Base-by-base conservation (phyloP, 2,888 invertebrate species). In the Fragum sueziense region DNA sequence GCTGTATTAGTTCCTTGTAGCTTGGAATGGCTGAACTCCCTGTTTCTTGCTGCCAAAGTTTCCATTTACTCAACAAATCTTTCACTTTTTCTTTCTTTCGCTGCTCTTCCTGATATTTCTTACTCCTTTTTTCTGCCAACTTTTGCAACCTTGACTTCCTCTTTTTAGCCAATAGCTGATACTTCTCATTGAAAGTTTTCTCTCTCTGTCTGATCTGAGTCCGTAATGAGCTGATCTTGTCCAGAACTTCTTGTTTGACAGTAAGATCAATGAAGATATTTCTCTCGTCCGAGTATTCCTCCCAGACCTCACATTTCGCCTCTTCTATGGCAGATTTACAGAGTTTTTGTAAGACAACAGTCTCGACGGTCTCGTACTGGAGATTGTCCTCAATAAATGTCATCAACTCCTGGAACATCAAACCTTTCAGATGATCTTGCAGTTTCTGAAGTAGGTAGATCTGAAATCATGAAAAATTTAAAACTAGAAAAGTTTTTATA, bases 121-220 rank as follows among this genome's bases (percentile, higher is more conserved):
- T 59, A 33, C 54, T 61, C 34, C 79, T 71, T 41, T 59, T 79
- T 51, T 81, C 81, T 29, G 72, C 72, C 33, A 76, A 65, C 37
- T 69, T 59, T 59, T 83, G 67, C 22, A 83, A 47, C 31, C 83
- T 61, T 33, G 83, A 73, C 71, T 80, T 79, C 22, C 75, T 79
- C 27, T 70, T 57, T 27, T 79, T 75, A 31, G 79, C 80, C 22
- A 78, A 34, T 29, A 80, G 41, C 2, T 80, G 59, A 27, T 78
- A 34, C 14, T 61, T 25, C 25, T 67, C 22, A 31, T 80, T 72
- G 75, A 80, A 78, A 6, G n/a, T 34, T 1, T 69, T 27, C 57
- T 80, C 80, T 61, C 62, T 77, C 47, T 72, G 57, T 6, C 31
- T 34, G 4, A 79, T 4, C 6, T 65, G 25, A 11, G 51, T 27